Percentiles rank a stretch among this genome's conserved stretches.
Conservation (phyloP, 2,113 vertebrate genomes). For the Microtus ochrogaster region DNA sequence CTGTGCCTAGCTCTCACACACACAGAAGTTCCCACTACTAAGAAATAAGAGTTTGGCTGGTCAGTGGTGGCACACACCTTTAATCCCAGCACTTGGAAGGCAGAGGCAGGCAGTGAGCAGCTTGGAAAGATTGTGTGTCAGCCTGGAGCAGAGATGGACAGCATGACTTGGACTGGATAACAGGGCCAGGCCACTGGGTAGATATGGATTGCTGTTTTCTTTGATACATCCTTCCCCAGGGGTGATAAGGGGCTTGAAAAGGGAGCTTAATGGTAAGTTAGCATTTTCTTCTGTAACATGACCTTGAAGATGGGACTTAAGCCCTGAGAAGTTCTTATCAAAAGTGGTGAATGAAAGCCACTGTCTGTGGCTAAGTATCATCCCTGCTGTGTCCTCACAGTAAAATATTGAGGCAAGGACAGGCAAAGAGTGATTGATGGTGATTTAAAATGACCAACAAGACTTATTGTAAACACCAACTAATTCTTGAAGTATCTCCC, state of each 20-base stretch:
- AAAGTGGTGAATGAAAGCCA: background rate
- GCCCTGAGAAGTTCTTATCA: background rate
- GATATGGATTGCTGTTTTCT: background rate
- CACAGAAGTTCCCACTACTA: background rate
- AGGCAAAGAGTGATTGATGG: background rate
- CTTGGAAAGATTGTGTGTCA: background rate
- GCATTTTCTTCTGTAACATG: background rate
- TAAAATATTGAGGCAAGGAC: no score
- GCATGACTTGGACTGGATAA: background rate
- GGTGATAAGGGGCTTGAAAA: background rate
- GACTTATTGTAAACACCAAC: background rate
- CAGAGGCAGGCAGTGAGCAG: no score
- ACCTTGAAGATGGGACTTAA: background rate
- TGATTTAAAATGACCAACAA: background rate
- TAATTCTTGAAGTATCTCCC: background rate
- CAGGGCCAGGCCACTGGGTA: background rate
- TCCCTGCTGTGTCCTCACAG: background rate
- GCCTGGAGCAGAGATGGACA: background rate
- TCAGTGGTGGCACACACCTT: no score
- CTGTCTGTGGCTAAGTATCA: background rate
- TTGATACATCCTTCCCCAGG: background rate
- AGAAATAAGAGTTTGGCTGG: background rate
- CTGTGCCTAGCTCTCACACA: background rate
- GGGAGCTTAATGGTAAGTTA: background rate
- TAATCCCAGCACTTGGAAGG: no score